Evolutionary conservation across 1,140 invertebrate genomes (phyloP).

Genomic region (Heliconius nattereri): DNA sequence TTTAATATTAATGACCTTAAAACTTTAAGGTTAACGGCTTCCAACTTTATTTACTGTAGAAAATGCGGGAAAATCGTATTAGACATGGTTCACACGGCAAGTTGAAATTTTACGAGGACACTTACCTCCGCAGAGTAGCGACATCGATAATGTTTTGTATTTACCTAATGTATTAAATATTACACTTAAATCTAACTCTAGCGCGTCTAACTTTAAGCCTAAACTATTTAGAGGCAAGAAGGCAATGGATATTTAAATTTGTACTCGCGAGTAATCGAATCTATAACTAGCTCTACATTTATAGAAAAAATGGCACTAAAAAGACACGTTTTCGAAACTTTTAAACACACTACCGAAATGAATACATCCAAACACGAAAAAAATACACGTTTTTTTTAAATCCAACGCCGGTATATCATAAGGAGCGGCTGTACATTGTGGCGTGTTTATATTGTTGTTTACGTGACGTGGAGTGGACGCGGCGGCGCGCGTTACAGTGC

Average conservation of each 20-base stretch:
- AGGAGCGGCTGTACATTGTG: conserved; percentile 62
- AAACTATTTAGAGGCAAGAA: conserved; percentile 71
- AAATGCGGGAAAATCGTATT: conserved; percentile 35
- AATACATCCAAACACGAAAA: conserved; percentile 72
- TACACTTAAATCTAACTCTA: conserved; percentile 52
- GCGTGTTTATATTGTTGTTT: conserved; percentile 65
- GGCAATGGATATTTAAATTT: conserved; percentile 76
- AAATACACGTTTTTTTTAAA: conserved; percentile 58
- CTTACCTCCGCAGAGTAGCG: conserved; percentile 77
- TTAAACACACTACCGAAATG: conserved; percentile 60
- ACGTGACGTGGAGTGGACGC: conserved; percentile 53
- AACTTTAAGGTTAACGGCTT: conserved; percentile 27
- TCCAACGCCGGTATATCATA: conserved; percentile 60
- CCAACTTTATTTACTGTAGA: conserved; percentile 1
- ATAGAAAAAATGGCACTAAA: conserved; percentile 76
- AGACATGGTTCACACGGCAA: conserved; percentile 44
- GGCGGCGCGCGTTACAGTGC: conserved; percentile 50
- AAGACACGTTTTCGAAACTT: conserved; percentile 68
- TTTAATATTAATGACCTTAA: conserved; percentile 20
- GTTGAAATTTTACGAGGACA: conserved; percentile 43
- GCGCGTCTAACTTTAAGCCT: conserved; percentile 67
- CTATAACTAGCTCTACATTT: conserved; percentile 46
- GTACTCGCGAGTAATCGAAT: conserved; percentile 73
- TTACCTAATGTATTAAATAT: conserved; percentile 38
- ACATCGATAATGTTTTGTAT: conserved; percentile 60